Percentiles rank a stretch among this genome's conserved stretches.
phyloP scores from a whole-genome alignment of 92 coral and sea anemone genomes.

The Umimayanthus chanpuru region DNA sequence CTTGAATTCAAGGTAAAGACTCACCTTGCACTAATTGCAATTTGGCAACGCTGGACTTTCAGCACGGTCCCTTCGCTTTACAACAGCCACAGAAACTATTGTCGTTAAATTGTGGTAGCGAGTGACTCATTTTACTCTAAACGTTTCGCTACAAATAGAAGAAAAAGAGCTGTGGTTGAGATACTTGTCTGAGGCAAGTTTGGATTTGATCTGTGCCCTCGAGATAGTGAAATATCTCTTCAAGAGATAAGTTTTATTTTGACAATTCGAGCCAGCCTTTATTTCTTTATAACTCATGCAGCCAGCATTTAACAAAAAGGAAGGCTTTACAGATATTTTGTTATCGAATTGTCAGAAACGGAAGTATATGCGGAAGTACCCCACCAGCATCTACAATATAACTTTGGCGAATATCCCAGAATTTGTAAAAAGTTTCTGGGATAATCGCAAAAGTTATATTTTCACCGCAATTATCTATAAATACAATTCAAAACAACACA shows the following conservation, averaged over 20 bases:
- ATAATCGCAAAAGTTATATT: not conserved
- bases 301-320: not conserved
- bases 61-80: not conserved
- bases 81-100: not conserved
- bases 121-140: no score
- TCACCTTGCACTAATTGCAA: not conserved
- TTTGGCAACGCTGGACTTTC: not conserved
- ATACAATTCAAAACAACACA: not conserved
- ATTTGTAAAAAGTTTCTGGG: not conserved
- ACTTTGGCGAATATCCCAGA: not conserved
- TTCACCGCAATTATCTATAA: not conserved
- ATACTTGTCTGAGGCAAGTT: not conserved
- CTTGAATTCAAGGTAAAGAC: not conserved
- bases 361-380: not conserved
- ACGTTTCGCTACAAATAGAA: not conserved
- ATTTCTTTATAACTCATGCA: not conserved
- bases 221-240: no score
- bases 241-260: not conserved
- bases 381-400: not conserved
- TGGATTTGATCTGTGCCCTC: not conserved
- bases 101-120: not conserved
- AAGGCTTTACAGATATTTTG: not conserved
- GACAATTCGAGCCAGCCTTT: not conserved
- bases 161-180: no score
- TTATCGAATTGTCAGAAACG: not conserved